A percentile compares a stretch with the other conserved stretches of the same genome.
Evolutionary conservation across 2,113 vertebrate species (phyloP).

Genomic region (Gadus macrocephalus): DNA sequence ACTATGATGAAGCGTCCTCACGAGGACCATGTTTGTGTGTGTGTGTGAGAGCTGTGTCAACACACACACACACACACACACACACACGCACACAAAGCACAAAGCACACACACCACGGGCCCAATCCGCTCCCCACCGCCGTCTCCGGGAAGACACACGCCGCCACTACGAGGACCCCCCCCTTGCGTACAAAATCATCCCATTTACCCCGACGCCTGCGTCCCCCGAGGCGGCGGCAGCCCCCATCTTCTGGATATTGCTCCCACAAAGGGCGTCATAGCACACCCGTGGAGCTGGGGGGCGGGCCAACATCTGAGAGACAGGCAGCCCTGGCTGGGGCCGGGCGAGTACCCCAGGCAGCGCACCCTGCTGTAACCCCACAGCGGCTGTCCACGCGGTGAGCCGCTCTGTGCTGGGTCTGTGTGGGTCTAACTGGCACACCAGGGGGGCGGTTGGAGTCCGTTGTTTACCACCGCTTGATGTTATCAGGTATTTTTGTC

Average conservation of each 20-base stretch:
- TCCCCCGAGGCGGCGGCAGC: too few species aligned
- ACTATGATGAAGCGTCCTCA: background rate
- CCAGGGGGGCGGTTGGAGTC: too few species aligned
- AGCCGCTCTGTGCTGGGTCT: too few species aligned
- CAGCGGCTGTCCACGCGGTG: background rate
- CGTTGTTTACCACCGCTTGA: too few species aligned
- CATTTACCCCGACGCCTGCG: conserved; percentile 35
- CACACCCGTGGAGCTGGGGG: conserved; percentile 33
- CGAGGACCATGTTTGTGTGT: background rate
- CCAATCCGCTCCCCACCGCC: conserved; percentile 2
- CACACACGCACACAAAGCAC: conserved; percentile 8
- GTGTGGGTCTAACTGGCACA: too few species aligned
- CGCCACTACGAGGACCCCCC: conserved; percentile 27
- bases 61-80: conserved; percentile 15
- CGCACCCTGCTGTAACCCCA: conserved; percentile 16
- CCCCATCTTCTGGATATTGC: conserved; percentile 35
- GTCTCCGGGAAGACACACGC: conserved; percentile 44
- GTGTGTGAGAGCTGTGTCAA: background rate
- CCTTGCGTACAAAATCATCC: conserved; percentile 49
- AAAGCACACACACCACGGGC: conserved; percentile 3
- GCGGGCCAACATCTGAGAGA: background rate
- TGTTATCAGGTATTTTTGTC: too few species aligned
- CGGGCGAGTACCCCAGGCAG: conserved; percentile 16
- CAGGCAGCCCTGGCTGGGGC: background rate
- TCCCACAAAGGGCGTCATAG: conserved; percentile 46